Evolutionary conservation across 2,888 invertebrate genomes (phyloP).

Genomic region (Ectemnius cavifrons): DNA sequence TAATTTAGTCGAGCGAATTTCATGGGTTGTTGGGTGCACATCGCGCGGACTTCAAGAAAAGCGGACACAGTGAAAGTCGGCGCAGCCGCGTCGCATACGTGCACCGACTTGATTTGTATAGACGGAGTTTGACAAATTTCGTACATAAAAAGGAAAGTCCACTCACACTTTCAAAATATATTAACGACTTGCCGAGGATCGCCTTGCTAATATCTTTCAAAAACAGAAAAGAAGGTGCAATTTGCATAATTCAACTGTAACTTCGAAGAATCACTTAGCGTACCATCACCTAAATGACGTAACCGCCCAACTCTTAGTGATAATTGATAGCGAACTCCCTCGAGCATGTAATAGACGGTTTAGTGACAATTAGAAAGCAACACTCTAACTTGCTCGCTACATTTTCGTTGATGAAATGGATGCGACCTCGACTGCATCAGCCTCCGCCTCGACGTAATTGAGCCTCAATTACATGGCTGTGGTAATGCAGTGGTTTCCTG

Average conservation of each 20-base stretch:
- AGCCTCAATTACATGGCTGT: not conserved
- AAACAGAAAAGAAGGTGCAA: no score
- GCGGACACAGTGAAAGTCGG: conserved; percentile 46
- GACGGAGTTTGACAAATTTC: no score
- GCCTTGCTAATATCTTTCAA: no score
- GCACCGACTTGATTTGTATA: conserved; percentile 33
- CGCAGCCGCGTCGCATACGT: conserved; percentile 18
- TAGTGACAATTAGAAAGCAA: conserved; percentile 33
- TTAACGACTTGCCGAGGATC: no score
- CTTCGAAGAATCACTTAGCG: conserved; percentile 2
- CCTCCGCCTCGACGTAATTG: not conserved
- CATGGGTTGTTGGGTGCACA: conserved; percentile 22
- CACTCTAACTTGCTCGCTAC: not conserved
- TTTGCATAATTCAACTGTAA: not conserved
- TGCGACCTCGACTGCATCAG: not conserved
- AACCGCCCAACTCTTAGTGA: conserved; percentile 12
- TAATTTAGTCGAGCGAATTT: conserved; percentile 6
- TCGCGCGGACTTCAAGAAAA: conserved; percentile 29
- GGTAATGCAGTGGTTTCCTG: not conserved
- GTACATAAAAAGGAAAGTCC: no score
- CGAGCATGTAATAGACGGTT: conserved; percentile 27
- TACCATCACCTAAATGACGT: not conserved
- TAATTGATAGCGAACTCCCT: conserved; percentile 34
- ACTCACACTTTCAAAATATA: no score
- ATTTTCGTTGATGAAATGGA: not conserved